Conservation (phyloP, 2,888 invertebrate genomes). For the Drosophila diplacantha region DNA sequence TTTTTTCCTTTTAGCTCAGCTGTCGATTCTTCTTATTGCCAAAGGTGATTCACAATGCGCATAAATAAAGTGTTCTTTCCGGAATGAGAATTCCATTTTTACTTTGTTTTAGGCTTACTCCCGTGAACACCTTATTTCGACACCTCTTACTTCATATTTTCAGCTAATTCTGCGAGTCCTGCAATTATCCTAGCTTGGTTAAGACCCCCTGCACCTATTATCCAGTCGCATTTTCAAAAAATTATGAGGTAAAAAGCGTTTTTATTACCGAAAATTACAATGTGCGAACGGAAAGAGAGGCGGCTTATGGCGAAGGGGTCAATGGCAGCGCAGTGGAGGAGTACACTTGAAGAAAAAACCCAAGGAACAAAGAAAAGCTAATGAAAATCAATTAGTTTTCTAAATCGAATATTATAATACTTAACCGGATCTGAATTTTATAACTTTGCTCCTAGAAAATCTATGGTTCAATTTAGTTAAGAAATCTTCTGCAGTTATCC, state of each 20-base stretch:
- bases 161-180: conserved; percentile 17
- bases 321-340: conserved; percentile 38
- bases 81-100: conserved; percentile 8
- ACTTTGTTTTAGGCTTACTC: neutral
- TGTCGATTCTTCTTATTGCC: conserved; percentile 24
- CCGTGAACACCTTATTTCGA: neutral
- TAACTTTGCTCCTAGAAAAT: neutral
- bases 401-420: neutral
- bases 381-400: neutral
- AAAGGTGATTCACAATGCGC: conserved; percentile 60
- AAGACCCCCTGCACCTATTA: conserved; percentile 23
- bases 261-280: conserved; percentile 75
- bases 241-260: conserved; percentile 62
- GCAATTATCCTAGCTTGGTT: conserved; percentile 55
- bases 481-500: neutral
- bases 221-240: conserved; percentile 46
- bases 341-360: conserved; percentile 3
- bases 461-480: too few relatives aligned
- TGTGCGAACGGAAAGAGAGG: conserved; percentile 46
- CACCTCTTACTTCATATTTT: conserved; percentile 13
- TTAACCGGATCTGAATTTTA: neutral
- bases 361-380: neutral
- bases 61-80: conserved; percentile 43
- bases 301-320: conserved; percentile 48
- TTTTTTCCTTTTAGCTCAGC: conserved; percentile 11